Evolutionary conservation across 2,113 vertebrate genomes (phyloP).

Genomic region (Loxodonta africana): DNA sequence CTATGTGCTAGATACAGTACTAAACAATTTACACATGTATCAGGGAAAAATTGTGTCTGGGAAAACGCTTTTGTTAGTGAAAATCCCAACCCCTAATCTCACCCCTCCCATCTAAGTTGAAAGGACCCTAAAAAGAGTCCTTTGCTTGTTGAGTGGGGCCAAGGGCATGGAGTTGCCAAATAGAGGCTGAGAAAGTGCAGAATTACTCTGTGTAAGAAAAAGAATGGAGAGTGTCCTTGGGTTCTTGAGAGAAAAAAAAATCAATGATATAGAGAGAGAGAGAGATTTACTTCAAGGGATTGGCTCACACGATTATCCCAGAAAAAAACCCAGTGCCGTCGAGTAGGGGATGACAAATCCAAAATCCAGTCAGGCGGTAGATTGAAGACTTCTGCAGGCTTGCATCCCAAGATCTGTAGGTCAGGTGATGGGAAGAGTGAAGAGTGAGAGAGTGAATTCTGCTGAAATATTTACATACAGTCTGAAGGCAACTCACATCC

Average conservation of each 20-base stretch:
- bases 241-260: neutral
- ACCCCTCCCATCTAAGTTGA: neutral
- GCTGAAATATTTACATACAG: neutral
- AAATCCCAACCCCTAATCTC: fast-evolving
- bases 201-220: neutral
- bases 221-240: neutral
- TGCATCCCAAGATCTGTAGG: neutral
- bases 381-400: neutral
- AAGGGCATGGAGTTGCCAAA: neutral
- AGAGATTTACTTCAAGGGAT: neutral
- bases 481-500: neutral
- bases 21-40: neutral
- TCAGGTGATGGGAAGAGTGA: neutral
- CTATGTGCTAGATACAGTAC: neutral
- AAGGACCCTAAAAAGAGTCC: neutral
- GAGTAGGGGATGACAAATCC: neutral
- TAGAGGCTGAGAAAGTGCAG: neutral
- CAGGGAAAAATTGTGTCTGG: neutral
- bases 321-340: too few species aligned
- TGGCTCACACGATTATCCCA: neutral
- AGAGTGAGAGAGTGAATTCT: neutral
- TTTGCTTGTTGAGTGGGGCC: neutral
- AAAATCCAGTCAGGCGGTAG: neutral
- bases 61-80: neutral
- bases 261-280: neutral